Base-by-base conservation (phyloP, 2,113 vertebrate species). In the Ivindomyrus marchei region DNA sequence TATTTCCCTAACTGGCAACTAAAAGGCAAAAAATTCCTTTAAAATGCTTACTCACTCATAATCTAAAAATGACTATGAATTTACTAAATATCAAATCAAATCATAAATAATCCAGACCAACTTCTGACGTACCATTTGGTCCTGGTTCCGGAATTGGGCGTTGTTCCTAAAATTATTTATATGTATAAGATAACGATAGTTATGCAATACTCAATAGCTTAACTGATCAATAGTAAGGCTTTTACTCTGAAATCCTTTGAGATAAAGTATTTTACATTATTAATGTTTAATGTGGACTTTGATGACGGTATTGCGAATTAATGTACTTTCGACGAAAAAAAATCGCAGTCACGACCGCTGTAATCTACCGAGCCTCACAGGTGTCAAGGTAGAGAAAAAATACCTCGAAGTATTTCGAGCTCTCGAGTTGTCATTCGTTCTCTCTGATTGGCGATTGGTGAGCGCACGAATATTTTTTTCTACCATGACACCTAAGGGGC, bases 101-200 rank as follows among this genome's bases (percentile, higher is more conserved):
- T 87, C 11, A n/a, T 50, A 49, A 46, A 50, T 50, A 31, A 15
- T 49, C 27, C 24, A 87, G 5, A 27, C 27, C 0, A 50, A 13
- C 42, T 36, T 21, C 2, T 13, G 50, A 42, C 85, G 3, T 92
- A 96, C 95, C 96, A 91, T 96, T 92, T 39, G 95, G 93, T 50
- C 93, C 96, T 84, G 95, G 96, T 66, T 96, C 95, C 4, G 95
- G 95, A 50, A 96, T 88, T 0, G 95, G 93, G 2, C 94, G 95
- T 0, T 94, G 93, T 89, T 96, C 96, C 96, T 96, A 92, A 50
- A 84, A 52, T 36, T 36, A 56, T 17, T 1, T 27, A 47, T 27
- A 45, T 5, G 27, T 42, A 45, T 24, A 42, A 66, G 19, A n/a
- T 10, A 10, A 27, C 1, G 24, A n/a, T 27, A 27, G 62, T 66